Conservation (phyloP, 2,113 vertebrate genomes). For the Percina caprodes region DNA sequence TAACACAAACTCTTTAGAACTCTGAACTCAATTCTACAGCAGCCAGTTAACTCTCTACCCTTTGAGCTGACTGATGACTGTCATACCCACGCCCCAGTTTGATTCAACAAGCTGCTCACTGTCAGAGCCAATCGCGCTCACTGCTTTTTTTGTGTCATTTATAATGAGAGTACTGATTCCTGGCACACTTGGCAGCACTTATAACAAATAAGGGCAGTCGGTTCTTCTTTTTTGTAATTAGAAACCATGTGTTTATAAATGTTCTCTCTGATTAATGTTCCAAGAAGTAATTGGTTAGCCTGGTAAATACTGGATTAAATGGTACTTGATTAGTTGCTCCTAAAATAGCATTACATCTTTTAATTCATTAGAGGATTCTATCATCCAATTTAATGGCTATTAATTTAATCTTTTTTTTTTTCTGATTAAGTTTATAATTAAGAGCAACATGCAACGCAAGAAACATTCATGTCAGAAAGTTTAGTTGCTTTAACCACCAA, state of each 20-base stretch:
- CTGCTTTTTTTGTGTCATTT: slow-evolving; percentile 42
- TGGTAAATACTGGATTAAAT: slow-evolving; percentile 67
- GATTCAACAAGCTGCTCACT: slow-evolving; percentile 53
- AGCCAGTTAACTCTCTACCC: background rate
- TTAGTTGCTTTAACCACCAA: slow-evolving; percentile 51
- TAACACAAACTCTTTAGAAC: background rate
- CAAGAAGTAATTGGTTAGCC: slow-evolving; percentile 66
- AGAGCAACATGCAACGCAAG: slow-evolving; percentile 24
- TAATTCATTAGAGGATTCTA: slow-evolving; percentile 63
- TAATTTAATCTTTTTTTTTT: slow-evolving; percentile 46
- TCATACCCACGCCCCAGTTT: slow-evolving; percentile 19
- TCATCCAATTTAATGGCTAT: slow-evolving; percentile 59
- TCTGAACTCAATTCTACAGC: slow-evolving; percentile 9
- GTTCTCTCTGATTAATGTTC: slow-evolving; percentile 68
- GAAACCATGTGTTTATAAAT: slow-evolving; percentile 62
- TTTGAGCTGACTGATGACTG: slow-evolving; percentile 36
- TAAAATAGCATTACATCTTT: slow-evolving; percentile 67
- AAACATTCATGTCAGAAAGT: slow-evolving; percentile 35
- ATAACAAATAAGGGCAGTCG: slow-evolving; percentile 57
- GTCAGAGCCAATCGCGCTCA: slow-evolving; percentile 40
- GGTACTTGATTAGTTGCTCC: slow-evolving; percentile 63
- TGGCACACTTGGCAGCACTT: slow-evolving; percentile 32
- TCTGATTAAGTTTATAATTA: slow-evolving; percentile 56
- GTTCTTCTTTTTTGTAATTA: slow-evolving; percentile 71
- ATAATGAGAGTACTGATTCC: slow-evolving; percentile 43